A percentile compares a stretch with the other conserved stretches of the same genome.
phyloP scores from a whole-genome alignment of 2,113 vertebrate species.

The Ceuthmochares aereus region DNA sequence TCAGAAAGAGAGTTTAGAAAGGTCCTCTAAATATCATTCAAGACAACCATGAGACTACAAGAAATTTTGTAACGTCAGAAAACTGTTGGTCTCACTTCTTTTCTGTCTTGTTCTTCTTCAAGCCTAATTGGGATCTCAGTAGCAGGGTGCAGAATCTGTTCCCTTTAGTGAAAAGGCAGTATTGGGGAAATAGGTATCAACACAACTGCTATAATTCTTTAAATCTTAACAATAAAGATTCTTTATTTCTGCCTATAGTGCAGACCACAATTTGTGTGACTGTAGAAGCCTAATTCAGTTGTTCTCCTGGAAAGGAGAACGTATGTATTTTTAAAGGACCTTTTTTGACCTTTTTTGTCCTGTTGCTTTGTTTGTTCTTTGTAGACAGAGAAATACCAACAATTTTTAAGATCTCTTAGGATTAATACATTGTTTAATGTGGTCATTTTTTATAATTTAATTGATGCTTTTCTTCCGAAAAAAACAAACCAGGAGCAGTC shows the following conservation, averaged over 20 bases:
- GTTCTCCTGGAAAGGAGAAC: not conserved
- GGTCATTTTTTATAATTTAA: not conserved
- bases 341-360: not conserved
- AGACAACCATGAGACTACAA: constrained; percentile 4
- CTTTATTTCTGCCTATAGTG: not conserved
- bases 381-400: not conserved
- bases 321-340: not conserved
- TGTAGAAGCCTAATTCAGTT: not conserved
- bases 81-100: not conserved
- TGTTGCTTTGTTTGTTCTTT: not conserved
- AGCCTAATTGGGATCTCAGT: not conserved
- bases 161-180: not conserved
- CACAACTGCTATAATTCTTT: not conserved
- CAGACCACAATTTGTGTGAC: not conserved
- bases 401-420: not conserved
- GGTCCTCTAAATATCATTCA: not conserved
- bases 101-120: not conserved
- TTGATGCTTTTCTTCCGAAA: not conserved
- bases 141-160: not conserved
- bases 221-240: not conserved
- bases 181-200: not conserved
- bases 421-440: not conserved
- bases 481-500: constrained; percentile 4
- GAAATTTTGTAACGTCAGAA: not conserved
- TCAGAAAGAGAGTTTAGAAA: not conserved